A percentile compares a stretch with the other conserved stretches of the same genome.
phyloP scores from a whole-genome alignment of 1,140 invertebrate species.

The Rhysida immarginata region DNA sequence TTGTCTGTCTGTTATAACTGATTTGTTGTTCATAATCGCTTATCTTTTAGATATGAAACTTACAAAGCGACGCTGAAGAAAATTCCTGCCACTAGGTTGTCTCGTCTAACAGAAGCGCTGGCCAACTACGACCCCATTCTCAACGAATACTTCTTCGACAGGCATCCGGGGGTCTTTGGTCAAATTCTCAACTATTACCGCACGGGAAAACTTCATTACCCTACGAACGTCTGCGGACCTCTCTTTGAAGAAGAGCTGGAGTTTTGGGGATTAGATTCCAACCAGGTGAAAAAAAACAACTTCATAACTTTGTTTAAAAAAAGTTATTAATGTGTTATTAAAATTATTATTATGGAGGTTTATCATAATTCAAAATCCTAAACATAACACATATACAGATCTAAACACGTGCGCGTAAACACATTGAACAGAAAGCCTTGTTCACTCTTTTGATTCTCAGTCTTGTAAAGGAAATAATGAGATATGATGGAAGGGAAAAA shows the following conservation, averaged over 20 bases:
- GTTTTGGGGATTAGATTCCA: constrained; percentile 62
- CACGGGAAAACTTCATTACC: constrained; percentile 67
- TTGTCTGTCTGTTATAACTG: too few species aligned
- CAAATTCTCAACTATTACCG: constrained; percentile 45
- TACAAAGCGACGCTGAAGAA: constrained; percentile 86
- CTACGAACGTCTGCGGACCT: constrained; percentile 68
- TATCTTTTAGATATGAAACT: constrained; percentile 91
- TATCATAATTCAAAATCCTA: too few species aligned
- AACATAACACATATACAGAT: too few species aligned
- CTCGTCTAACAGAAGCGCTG: constrained; percentile 51
- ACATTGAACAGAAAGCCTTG: too few species aligned
- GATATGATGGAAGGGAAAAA: too few species aligned
- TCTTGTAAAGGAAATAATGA: too few species aligned
- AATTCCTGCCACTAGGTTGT: constrained; percentile 81
- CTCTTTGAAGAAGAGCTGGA: constrained; percentile 69
- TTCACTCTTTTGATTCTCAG: too few species aligned
- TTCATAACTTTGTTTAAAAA: too few species aligned
- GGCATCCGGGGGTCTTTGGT: constrained; percentile 94
- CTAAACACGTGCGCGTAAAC: too few species aligned
- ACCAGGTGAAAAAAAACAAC: constrained; percentile 40
- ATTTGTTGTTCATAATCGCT: too few species aligned
- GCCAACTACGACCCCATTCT: constrained; percentile 91
- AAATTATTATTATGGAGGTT: too few species aligned
- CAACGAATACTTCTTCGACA: constrained; percentile 97
- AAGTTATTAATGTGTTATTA: too few species aligned